Base-by-base conservation (phyloP, 2,113 vertebrate species). In the Scolopax mira region DNA sequence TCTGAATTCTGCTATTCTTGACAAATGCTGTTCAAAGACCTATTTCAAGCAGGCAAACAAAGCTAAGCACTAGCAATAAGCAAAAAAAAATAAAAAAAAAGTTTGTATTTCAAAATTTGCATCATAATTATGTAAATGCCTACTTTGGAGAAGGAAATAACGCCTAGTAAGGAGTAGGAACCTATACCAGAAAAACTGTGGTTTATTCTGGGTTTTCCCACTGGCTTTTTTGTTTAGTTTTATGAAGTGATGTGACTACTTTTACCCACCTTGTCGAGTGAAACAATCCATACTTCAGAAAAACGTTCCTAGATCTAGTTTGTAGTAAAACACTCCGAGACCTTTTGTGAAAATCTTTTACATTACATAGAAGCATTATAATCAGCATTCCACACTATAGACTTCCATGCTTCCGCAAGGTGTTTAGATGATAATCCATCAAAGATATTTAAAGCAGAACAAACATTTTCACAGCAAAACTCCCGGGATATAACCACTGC, bases 401-500 rank as follows among this genome's bases (percentile, higher is more conserved):
- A 58, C 28, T 77, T 85, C n/a, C 31, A 65, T 12, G 42, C 6
- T 58, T 65, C 79, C 2, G 3, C 28, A 72, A 65, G 33, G 16
- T 9, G 46, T 70, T 93, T 33, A 60, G 37, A 69, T 42, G 44
- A 85, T 41, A 88, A 62, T 17, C 30, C 31, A 65, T 21, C 49
- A 39, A 77, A 79, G 35, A 16, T 27, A 71, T 9, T 44, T 70
- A 60, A 78, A 80, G 42, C 11, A 85, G 25, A 95, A 77, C 15
- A 86, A 90, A 85, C 6, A 41, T 31, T 83, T 87, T 55, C 61
- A 74, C 25, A 80, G 27, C 35, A 83, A 74, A 94, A 79, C 42
- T 88, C 41, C 41, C 39, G 12, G 28, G 44, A 62, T 58, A 28
- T 33, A 91, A 46, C 31, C 13, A 39, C 39, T 11, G 21, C 24